Evolutionary conservation across 1,140 invertebrate species (phyloP).

Genomic region (Bombyx mori): ASM3026992v2 NC_085128.1:7061501-7062000

Average conservation of each 20-base stretch:
- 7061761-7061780: conserved; percentile 78
- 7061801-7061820: conserved; percentile 92
- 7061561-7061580: too few species aligned
- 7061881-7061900: conserved; percentile 85
- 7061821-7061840: conserved; percentile 82
- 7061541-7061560: too few species aligned
- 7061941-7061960: background rate
- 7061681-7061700: too few species aligned
- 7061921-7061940: background rate
- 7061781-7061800: conserved; percentile 80
- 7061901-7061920: conserved; percentile 1
- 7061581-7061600: too few species aligned
- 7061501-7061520: too few species aligned
- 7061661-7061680: too few species aligned
- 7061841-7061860: conserved; percentile 84
- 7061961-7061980: conserved; percentile 76
- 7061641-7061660: too few species aligned
- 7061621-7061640: too few species aligned
- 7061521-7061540: too few species aligned
- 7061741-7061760: conserved; percentile 75
- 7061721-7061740: too few species aligned
- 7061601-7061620: too few species aligned
- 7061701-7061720: too few species aligned
- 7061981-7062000: conserved; percentile 84
- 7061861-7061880: conserved; percentile 85